Evolutionary conservation across 2,113 vertebrate genomes (phyloP).

Genomic region (Phalacrocorax aristotelis): DNA sequence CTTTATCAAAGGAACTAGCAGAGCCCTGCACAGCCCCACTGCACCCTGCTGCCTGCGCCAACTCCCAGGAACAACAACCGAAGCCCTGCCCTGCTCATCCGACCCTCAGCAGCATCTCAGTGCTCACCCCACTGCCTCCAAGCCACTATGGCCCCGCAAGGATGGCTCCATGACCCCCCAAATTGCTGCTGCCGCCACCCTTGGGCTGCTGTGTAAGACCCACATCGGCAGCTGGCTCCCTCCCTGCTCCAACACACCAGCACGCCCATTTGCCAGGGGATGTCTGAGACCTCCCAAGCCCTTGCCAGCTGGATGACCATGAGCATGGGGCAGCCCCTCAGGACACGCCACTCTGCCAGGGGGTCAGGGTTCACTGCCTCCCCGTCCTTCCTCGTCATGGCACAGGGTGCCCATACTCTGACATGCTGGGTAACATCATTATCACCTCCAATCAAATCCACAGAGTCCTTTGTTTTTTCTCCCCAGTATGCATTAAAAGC

Average conservation of each 20-base stretch:
- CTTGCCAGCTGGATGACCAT: background rate
- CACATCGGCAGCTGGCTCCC: background rate
- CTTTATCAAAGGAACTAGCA: background rate
- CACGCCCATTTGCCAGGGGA: fast-evolving
- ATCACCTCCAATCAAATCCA: background rate
- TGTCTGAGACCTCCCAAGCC: background rate
- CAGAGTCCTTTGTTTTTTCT: background rate
- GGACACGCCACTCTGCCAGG: background rate
- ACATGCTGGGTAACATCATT: background rate
- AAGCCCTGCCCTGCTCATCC: background rate
- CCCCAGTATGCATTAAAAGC: background rate
- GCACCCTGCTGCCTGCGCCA: background rate
- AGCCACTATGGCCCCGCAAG: fast-evolving
- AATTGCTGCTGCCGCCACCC: fast-evolving
- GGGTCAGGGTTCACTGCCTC: background rate
- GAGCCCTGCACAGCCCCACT: background rate
- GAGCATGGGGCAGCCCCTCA: background rate
- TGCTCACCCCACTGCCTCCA: fast-evolving
- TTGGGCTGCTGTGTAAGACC: background rate
- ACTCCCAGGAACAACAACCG: background rate
- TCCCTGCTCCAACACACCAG: background rate
- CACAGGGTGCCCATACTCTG: background rate
- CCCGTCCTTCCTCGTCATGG: background rate
- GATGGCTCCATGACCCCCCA: background rate
- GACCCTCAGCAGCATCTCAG: background rate